Conservation (phyloP, 2,113 vertebrate genomes). For the Ginglymostoma cirratum region DNA sequence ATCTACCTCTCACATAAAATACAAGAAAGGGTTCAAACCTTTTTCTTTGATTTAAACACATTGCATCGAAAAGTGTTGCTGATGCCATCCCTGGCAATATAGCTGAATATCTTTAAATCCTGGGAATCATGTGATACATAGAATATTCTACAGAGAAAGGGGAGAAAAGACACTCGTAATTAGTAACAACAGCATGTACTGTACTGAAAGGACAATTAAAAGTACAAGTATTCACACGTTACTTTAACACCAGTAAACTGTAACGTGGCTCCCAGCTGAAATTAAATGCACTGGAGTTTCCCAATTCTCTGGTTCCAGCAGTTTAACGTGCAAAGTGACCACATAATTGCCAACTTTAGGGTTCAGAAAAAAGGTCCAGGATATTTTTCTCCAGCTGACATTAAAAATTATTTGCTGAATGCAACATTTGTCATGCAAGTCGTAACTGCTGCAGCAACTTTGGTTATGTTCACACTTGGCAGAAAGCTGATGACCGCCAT, state of each 20-base stretch:
- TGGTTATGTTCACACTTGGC: not conserved
- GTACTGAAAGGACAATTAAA: not conserved
- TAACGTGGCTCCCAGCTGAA: not conserved
- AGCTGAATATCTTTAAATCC: slow-evolving; percentile 79
- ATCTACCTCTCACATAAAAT: not conserved
- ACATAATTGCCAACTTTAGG: not conserved
- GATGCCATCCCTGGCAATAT: slow-evolving; percentile 67
- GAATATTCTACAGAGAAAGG: slow-evolving; percentile 63
- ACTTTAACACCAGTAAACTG: not conserved
- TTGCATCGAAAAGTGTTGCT: slow-evolving; percentile 76
- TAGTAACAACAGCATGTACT: not conserved
- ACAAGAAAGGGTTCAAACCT: slow-evolving; percentile 52
- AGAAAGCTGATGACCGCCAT: not conserved
- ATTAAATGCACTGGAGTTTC: not conserved
- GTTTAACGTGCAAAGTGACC: not conserved
- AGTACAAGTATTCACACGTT: not conserved
- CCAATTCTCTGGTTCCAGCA: not conserved
- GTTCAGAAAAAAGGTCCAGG: not conserved
- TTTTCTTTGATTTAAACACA: slow-evolving; percentile 81
- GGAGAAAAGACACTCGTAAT: slow-evolving; percentile 36
- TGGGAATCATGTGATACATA: slow-evolving; percentile 72
- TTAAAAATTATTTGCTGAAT: not conserved
- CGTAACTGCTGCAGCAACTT: not conserved
- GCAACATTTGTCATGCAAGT: not conserved
- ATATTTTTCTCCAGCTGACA: not conserved